A percentile compares a stretch with the other conserved stretches of the same genome.
Conservation (phyloP, 2,888 invertebrate genomes). For the Diploptera punctata region DNA sequence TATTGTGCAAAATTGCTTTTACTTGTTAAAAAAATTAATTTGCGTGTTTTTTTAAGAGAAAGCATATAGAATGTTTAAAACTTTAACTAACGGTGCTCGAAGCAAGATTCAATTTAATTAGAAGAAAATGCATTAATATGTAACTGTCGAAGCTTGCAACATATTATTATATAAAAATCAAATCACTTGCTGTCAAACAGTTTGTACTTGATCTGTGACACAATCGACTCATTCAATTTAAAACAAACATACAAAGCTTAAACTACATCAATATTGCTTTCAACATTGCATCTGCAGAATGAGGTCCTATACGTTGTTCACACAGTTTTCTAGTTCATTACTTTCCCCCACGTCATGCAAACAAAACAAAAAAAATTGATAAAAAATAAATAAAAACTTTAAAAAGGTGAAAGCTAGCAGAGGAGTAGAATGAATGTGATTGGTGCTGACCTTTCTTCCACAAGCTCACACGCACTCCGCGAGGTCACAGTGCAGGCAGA, state of each 20-base stretch:
- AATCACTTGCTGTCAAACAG: neutral
- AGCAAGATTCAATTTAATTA: too few relatives aligned
- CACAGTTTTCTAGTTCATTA: neutral
- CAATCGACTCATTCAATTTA: neutral
- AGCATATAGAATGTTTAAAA: too few relatives aligned
- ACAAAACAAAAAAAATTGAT: neutral
- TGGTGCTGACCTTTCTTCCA: slow-evolving; percentile 10
- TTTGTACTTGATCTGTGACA: slow-evolving; percentile 7
- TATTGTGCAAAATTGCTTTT: too few relatives aligned
- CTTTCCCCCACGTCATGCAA: neutral
- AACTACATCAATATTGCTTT: neutral
- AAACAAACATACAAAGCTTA: slow-evolving; percentile 6
- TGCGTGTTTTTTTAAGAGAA: too few relatives aligned
- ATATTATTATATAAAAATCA: neutral
- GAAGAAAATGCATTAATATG: neutral
- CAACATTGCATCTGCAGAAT: neutral
- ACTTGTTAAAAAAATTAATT: too few relatives aligned
- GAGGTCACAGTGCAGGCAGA: slow-evolving; percentile 12
- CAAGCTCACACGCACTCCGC: slow-evolving; percentile 3
- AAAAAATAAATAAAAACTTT: neutral
- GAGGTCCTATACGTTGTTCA: too few relatives aligned
- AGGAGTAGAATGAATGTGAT: neutral
- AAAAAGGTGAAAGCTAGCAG: neutral
- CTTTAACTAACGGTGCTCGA: too few relatives aligned
- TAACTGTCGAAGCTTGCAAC: neutral